These are phyloP conservation scores for Leptinotarsa tumamoca DNA, from an alignment of 2,888 invertebrate genomes.

Conservation along the genomic window DNA sequence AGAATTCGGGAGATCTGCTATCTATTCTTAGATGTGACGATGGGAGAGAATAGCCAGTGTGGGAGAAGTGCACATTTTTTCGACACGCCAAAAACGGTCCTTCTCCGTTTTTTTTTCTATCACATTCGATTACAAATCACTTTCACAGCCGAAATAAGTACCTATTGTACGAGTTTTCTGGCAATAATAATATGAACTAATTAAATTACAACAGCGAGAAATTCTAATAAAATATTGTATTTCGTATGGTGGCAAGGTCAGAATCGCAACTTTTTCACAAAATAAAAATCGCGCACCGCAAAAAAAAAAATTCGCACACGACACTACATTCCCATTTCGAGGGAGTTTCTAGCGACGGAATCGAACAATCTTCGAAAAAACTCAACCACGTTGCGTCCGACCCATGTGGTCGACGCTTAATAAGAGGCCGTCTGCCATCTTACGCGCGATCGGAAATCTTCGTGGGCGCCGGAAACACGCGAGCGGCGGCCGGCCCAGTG, in stretches of 20 bases:
- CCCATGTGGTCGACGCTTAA: conserved; percentile 68
- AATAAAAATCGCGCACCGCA: conserved; percentile 1
- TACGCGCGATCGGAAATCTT: conserved; percentile 53
- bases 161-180: too few species aligned
- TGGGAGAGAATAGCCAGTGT: conserved; percentile 44
- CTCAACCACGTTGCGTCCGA: conserved; percentile 66
- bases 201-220: conserved; percentile 28
- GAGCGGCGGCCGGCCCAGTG: conserved; percentile 20
- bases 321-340: conserved; percentile 23
- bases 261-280: conserved; percentile 22
- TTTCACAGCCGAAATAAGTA: conserved; percentile 27
- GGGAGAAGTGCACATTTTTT: conserved; percentile 42
- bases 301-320: conserved; percentile 28
- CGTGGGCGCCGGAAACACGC: conserved; percentile 34
- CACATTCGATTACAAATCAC: conserved; percentile 40
- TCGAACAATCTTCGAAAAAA: conserved; percentile 27
- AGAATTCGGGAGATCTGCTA: conserved; percentile 26
- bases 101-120: neutral
- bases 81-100: conserved; percentile 28
- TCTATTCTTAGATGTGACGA: conserved; percentile 63
- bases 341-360: too few species aligned
- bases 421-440: conserved; percentile 64
- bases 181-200: conserved; percentile 1
- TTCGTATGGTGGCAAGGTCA: conserved; percentile 57
- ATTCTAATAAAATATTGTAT: conserved; percentile 28